Conservation (phyloP, 1,140 invertebrate species). For the Pseudomyrmex cubaensis region DNA sequence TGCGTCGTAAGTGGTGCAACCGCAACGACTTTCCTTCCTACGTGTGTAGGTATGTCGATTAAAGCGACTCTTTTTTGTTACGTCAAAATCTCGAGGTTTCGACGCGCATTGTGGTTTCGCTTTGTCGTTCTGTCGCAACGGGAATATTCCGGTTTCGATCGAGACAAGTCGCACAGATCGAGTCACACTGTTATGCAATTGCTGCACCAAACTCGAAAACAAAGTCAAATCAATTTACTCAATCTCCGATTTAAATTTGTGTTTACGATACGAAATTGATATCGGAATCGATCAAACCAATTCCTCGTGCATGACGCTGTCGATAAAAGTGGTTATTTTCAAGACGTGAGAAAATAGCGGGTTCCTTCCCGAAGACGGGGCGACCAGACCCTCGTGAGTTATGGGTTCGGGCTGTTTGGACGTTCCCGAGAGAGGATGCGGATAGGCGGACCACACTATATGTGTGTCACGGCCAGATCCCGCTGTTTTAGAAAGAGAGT, state of each 20-base stretch:
- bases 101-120: conserved; percentile 16
- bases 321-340: conserved; percentile 43
- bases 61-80: background rate
- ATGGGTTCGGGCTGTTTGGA: conserved; percentile 64
- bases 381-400: conserved; percentile 61
- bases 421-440: conserved; percentile 71
- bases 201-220: too few relatives aligned
- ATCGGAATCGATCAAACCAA: conserved; percentile 16
- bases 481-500: conserved; percentile 72
- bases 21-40: conserved; percentile 33
- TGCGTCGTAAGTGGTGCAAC: conserved; percentile 49
- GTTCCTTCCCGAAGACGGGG: conserved; percentile 38
- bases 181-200: too few relatives aligned
- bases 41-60: background rate
- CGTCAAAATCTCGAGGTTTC: background rate
- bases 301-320: conserved; percentile 1
- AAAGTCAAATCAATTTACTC: too few relatives aligned
- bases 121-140: conserved; percentile 19
- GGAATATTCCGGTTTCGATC: background rate
- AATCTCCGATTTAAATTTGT: conserved; percentile 18
- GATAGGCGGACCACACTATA: conserved; percentile 65
- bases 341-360: conserved; percentile 53
- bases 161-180: background rate
- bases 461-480: conserved; percentile 72
- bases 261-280: conserved; percentile 9